phyloP scores from a whole-genome alignment of 2,113 vertebrate genomes.

The Argyrosomus japonicus region DNA sequence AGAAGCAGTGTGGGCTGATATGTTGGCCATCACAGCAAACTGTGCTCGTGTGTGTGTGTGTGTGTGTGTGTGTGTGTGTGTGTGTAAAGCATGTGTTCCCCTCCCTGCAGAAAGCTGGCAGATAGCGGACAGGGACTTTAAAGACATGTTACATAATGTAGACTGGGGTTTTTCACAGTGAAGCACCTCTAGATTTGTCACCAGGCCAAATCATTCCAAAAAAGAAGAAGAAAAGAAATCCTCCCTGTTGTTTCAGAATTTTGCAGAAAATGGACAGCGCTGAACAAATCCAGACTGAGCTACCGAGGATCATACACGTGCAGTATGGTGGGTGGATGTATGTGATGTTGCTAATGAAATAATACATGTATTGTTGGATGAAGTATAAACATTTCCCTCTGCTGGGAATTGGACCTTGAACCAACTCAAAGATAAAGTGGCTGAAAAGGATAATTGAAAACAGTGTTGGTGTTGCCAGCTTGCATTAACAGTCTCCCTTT shows the following conservation, averaged over 20 bases:
- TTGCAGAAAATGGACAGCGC: not conserved
- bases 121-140: constrained; percentile 53
- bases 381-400: not conserved
- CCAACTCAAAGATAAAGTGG: not conserved
- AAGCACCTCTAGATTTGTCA: constrained; percentile 29
- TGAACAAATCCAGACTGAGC: constrained; percentile 1
- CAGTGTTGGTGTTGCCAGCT: not conserved
- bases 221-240: not conserved
- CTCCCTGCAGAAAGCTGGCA: constrained; percentile 60
- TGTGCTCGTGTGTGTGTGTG: constrained; percentile 43
- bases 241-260: not conserved
- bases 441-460: constrained; percentile 1
- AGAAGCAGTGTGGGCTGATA: constrained; percentile 73
- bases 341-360: not conserved
- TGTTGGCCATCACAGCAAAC: constrained; percentile 66
- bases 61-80: constrained; percentile 37
- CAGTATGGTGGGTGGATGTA: not conserved
- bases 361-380: not conserved
- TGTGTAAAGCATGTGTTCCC: constrained; percentile 28
- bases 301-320: not conserved
- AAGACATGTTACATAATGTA: constrained; percentile 64
- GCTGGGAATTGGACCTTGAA: not conserved
- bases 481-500: not conserved
- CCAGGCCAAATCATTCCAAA: constrained; percentile 21
- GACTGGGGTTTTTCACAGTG: constrained; percentile 28